Evolutionary conservation across 2,888 invertebrate genomes (phyloP).

Genomic region (Dexiosoma caninum): DNA sequence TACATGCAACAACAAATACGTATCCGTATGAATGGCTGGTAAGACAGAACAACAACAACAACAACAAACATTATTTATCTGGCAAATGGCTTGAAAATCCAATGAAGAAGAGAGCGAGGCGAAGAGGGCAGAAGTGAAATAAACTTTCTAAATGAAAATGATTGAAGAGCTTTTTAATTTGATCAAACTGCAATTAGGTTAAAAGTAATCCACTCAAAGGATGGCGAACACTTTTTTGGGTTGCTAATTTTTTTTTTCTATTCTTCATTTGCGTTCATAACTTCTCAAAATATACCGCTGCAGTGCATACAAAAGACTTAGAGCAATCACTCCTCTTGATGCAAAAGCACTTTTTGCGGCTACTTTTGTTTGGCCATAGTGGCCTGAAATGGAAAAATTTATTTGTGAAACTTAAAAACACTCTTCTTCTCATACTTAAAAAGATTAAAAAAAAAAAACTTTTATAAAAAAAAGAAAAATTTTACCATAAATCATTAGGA

Average conservation of each 20-base stretch:
- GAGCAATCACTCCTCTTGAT: not conserved
- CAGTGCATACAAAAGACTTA: not conserved
- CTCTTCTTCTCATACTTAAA: not conserved
- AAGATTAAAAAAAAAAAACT: no score
- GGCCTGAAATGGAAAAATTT: not conserved
- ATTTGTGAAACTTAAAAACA: not conserved
- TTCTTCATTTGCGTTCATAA: not conserved
- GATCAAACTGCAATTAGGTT: slow-evolving; percentile 53
- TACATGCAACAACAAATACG: slow-evolving; percentile 32
- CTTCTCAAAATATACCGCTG: not conserved
- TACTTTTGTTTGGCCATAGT: not conserved
- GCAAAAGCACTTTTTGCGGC: not conserved
- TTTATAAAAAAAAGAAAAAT: no score
- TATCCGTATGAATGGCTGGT: not conserved
- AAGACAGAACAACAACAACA: no score
- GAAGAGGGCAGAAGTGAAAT: not conserved
- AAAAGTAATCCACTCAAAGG: slow-evolving; percentile 39
- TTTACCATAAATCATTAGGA: no score
- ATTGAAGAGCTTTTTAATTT: slow-evolving; percentile 49
- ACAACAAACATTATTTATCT: not conserved
- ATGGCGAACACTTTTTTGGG: not conserved
- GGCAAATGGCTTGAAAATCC: not conserved
- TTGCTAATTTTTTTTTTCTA: not conserved
- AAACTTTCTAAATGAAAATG: slow-evolving; percentile 25
- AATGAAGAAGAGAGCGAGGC: not conserved